Evolutionary conservation across 2,888 invertebrate genomes (phyloP).

Genomic region (Clepsis dumicolana): DNA sequence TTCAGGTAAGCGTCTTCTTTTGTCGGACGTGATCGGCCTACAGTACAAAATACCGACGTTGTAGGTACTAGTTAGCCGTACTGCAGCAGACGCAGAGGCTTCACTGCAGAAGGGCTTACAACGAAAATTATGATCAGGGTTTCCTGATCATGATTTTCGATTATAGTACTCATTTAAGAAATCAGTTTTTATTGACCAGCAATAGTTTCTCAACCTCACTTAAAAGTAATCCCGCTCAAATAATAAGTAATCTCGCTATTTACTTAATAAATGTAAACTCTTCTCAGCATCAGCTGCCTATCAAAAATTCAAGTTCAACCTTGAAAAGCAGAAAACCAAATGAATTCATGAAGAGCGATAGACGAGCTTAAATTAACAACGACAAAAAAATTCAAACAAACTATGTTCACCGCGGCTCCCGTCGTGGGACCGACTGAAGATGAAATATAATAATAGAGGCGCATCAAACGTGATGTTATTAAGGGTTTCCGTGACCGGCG

Average conservation of each 20-base stretch:
- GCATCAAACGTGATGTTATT: slow-evolving; percentile 87
- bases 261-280: too few species aligned
- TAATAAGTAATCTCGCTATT: too few species aligned
- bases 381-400: slow-evolving; percentile 64
- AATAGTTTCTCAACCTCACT: too few species aligned
- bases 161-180: too few species aligned
- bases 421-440: slow-evolving; percentile 80
- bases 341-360: slow-evolving; percentile 20
- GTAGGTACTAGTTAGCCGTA: background rate
- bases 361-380: slow-evolving; percentile 55
- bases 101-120: too few species aligned
- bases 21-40: slow-evolving; percentile 77
- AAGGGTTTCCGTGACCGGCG: slow-evolving; percentile 80
- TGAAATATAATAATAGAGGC: slow-evolving; percentile 86
- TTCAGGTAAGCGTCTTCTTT: slow-evolving; percentile 84
- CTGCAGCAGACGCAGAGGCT: slow-evolving; percentile 11
- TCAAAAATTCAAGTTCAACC: background rate
- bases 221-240: too few species aligned
- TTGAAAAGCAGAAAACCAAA: background rate
- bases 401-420: slow-evolving; percentile 65
- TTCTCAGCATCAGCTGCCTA: background rate
- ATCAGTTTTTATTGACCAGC: too few species aligned
- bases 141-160: too few species aligned
- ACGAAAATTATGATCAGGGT: too few species aligned
- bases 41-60: slow-evolving; percentile 53